Conservation (phyloP, 2,113 vertebrate species). For the Bettongia penicillata region DNA sequence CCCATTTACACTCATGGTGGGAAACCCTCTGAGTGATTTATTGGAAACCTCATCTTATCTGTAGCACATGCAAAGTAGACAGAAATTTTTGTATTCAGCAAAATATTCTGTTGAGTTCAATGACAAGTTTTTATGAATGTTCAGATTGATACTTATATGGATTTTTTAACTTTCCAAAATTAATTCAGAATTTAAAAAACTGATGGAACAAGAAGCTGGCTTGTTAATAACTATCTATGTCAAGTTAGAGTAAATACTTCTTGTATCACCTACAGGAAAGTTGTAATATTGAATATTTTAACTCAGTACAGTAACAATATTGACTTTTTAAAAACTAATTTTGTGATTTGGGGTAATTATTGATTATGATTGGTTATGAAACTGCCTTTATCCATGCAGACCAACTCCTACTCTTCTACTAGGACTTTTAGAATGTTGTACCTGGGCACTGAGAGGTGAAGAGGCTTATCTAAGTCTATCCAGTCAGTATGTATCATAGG, state of each 20-base stretch:
- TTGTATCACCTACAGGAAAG: not conserved
- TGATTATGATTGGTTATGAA: not conserved
- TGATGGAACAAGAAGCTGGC: not conserved
- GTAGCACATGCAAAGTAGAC: conserved; percentile 38
- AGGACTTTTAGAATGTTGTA: not conserved
- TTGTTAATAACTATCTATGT: conserved; percentile 11
- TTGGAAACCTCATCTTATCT: conserved; percentile 46
- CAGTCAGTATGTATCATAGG: not conserved
- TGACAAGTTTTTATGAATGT: conserved; percentile 27
- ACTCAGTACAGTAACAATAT: not conserved
- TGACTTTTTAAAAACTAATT: not conserved
- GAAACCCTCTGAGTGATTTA: conserved; percentile 49
- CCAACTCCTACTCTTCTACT: not conserved
- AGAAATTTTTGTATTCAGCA: conserved; percentile 38
- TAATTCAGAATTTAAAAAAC: conserved; percentile 17
- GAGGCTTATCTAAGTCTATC: not conserved
- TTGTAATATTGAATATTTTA: not conserved
- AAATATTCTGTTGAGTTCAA: conserved; percentile 14
- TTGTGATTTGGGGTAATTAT: not conserved
- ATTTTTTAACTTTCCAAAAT: not conserved
- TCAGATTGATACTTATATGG: conserved; percentile 14
- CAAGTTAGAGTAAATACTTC: not conserved
- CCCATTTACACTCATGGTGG: conserved; percentile 52
- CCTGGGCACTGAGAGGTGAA: not conserved
- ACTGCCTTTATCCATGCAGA: not conserved